phyloP scores from a whole-genome alignment of 1,140 invertebrate species.

The Zophobas morio region DNA sequence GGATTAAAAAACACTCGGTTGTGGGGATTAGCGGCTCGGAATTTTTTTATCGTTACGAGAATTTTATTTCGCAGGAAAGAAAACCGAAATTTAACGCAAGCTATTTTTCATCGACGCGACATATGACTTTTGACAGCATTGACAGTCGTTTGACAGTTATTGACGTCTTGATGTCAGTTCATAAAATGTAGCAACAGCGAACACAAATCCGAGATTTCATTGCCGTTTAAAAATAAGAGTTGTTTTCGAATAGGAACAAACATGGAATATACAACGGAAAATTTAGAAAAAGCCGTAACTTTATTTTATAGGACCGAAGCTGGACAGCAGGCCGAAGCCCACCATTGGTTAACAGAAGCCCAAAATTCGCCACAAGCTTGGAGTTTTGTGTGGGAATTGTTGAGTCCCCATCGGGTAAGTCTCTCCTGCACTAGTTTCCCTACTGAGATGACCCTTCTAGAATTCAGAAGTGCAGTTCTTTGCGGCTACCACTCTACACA shows the following conservation, averaged over 20 bases:
- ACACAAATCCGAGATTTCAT: conserved; percentile 22
- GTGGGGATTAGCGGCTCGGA: too few species aligned
- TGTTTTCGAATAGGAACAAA: conserved; percentile 23
- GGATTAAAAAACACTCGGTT: neutral
- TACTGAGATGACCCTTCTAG: conserved; percentile 70
- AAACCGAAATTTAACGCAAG: neutral
- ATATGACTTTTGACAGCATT: conserved; percentile 27
- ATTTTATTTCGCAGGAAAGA: neutral
- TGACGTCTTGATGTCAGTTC: conserved; percentile 18
- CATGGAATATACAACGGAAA: conserved; percentile 65
- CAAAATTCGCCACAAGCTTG: conserved; percentile 89
- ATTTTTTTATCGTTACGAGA: too few species aligned
- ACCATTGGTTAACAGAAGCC: conserved; percentile 85
- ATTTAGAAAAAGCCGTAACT: conserved; percentile 70
- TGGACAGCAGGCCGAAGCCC: conserved; percentile 80
- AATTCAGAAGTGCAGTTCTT: conserved; percentile 91
- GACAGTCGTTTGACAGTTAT: conserved; percentile 35
- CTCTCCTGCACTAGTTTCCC: neutral
- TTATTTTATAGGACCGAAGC: conserved; percentile 71
- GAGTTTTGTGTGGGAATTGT: conserved; percentile 90
- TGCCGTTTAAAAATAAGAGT: conserved; percentile 18
- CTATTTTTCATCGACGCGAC: neutral
- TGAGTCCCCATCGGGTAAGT: conserved; percentile 82
- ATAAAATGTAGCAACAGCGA: conserved; percentile 42
- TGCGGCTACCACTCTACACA: conserved; percentile 89